Percentiles rank a stretch among this genome's conserved stretches.
Conservation (phyloP, 2,888 invertebrate species). For the Mechanitis mazaeus region DNA sequence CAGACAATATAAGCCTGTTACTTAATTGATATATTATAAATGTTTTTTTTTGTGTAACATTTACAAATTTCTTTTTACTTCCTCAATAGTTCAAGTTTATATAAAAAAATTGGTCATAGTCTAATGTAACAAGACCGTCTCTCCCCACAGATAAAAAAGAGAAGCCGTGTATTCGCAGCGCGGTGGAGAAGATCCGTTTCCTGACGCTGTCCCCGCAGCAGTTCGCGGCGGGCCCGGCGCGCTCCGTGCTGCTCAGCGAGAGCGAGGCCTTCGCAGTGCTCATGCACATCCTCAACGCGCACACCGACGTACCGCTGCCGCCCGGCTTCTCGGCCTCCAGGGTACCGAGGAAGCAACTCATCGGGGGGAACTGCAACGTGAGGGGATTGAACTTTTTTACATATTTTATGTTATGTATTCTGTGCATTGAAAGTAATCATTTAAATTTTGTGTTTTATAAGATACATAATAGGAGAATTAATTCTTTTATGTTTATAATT, state of each 20-base stretch:
- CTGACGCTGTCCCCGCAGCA: slow-evolving; percentile 87
- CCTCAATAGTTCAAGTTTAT: too few relatives aligned
- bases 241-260: slow-evolving; percentile 83
- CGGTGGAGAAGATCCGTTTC: slow-evolving; percentile 86
- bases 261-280: slow-evolving; percentile 87
- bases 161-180: slow-evolving; percentile 75
- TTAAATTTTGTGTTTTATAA: too few relatives aligned
- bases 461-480: too few relatives aligned
- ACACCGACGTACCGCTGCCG: slow-evolving; percentile 82
- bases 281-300: slow-evolving; percentile 87
- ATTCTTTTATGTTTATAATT: too few relatives aligned
- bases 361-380: slow-evolving; percentile 30
- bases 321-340: slow-evolving; percentile 81
- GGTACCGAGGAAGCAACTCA: slow-evolving; percentile 62
- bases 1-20: too few relatives aligned
- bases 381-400: neutral
- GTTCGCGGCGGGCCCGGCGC: slow-evolving; percentile 89
- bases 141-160: slow-evolving; percentile 42
- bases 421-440: too few relatives aligned
- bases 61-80: too few relatives aligned
- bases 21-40: too few relatives aligned
- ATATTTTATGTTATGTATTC: too few relatives aligned
- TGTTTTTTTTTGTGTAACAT: too few relatives aligned
- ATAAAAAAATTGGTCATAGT: too few relatives aligned
- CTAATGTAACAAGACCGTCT: neutral